phyloP scores from a whole-genome alignment of 2,113 vertebrate genomes.

The Okapia johnstoni region DNA sequence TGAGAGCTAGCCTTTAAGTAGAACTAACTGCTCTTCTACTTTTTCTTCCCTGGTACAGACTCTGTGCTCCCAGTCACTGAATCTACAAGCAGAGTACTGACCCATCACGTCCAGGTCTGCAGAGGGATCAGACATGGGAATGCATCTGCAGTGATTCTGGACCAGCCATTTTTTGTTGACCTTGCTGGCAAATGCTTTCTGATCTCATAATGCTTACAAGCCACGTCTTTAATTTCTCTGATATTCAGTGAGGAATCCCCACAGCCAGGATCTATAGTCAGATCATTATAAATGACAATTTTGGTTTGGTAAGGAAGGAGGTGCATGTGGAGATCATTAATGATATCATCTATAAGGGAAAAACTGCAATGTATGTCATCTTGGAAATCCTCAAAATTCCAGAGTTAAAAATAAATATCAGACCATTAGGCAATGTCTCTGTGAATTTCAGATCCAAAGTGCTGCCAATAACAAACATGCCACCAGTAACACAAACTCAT shows the following conservation, averaged over 20 bases:
- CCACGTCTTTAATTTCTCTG: neutral
- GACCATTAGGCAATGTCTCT: neutral
- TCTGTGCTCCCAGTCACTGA: neutral
- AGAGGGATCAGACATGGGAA: neutral
- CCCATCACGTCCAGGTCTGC: neutral
- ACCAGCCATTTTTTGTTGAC: conserved; percentile 12
- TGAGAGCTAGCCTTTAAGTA: conserved; percentile 10
- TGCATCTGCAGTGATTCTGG: neutral
- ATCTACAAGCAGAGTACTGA: neutral
- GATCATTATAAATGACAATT: conserved; percentile 6
- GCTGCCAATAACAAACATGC: neutral
- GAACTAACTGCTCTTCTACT: neutral
- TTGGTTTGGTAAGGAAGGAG: neutral
- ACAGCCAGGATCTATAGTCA: neutral
- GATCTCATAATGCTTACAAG: neutral
- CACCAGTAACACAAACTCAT: conserved; percentile 43
- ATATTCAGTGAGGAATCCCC: neutral
- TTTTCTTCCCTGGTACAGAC: neutral
- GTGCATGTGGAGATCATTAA: neutral
- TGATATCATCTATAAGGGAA: neutral
- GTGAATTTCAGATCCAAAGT: conserved; percentile 9
- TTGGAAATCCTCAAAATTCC: conserved; percentile 25
- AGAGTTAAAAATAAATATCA: neutral
- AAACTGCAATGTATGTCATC: neutral
- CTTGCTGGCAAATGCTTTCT: neutral